Percentiles rank a stretch among this genome's conserved stretches.
Evolutionary conservation across 1,140 invertebrate genomes (phyloP).

Genomic region (Lucilia sericata): DNA sequence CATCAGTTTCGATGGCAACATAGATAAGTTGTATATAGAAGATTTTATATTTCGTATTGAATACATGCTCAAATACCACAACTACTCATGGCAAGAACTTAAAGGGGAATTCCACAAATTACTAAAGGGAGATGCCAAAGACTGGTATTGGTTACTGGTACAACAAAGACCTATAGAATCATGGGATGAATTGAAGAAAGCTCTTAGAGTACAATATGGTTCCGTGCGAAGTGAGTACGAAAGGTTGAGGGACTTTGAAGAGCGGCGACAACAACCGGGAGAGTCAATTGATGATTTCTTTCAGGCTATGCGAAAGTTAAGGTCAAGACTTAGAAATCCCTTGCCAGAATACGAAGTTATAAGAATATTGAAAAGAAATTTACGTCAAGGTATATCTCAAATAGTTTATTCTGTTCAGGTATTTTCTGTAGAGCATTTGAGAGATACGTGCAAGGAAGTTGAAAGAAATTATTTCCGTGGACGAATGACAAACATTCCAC

Average conservation of each 20-base stretch:
- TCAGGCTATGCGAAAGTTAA: too few species aligned
- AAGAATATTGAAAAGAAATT: too few species aligned
- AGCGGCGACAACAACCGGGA: too few species aligned
- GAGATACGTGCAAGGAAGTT: too few species aligned
- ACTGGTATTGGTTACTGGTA: not conserved
- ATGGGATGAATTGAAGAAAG: not conserved
- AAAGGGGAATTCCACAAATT: not conserved
- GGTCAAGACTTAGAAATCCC: too few species aligned
- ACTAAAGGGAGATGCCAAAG: conserved; percentile 6
- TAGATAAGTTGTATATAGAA: not conserved
- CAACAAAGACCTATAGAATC: not conserved
- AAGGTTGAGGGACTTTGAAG: not conserved
- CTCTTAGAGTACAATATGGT: not conserved
- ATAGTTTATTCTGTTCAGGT: too few species aligned
- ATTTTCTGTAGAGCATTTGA: too few species aligned
- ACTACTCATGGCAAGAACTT: not conserved
- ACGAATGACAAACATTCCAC: too few species aligned
- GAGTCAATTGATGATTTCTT: too few species aligned
- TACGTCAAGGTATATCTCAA: too few species aligned
- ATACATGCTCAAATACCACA: not conserved
- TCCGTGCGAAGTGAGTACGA: not conserved
- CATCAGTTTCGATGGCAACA: not conserved
- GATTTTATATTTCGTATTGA: conserved; percentile 3
- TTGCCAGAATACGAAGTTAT: too few species aligned
- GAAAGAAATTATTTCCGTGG: too few species aligned